Base-by-base conservation (phyloP, 2,888 invertebrate species). In the Eurytoma adleriae region DNA sequence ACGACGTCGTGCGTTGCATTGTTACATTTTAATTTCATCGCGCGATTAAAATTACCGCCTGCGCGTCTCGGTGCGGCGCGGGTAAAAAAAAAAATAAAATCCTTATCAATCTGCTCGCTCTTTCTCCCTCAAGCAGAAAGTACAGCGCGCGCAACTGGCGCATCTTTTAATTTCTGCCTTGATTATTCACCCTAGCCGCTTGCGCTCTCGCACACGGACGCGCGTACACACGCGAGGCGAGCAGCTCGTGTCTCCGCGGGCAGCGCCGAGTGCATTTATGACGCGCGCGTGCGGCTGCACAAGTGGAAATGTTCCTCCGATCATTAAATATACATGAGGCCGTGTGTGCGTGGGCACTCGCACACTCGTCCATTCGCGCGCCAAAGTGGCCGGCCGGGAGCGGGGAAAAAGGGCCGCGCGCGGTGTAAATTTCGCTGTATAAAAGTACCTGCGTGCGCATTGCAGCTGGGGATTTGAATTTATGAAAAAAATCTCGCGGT, bases 241-340 rank as follows among this genome's bases (percentile, higher is more conserved):
- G 24, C 24, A 1, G 40, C 40, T 40, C 40, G 40, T 40, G 40
- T 40, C 40, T 7, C 40, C 52, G 48, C 18, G 59, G 30, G 50
- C 18, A 66, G 73, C 50, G 62, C 14, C n/a, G 30, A 14, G 72
- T 77, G 78, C 81, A 75, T 78, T 78, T 81, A 78, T 74, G 67
- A 62, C 74, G 61, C 74, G 77, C 27, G 71, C 64, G 50, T 40
- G 40, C 68, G 27, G 72, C 75, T 82, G 79, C 59, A 85, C 74
- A 78, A 66, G 81, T 84, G 80, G 69, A 79, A 77, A 79, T 57
- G 73, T 72, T 81, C 27, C 66, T 84, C 75, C 78, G 76, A 82
- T 84, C 85, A 81, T 86, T 85, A 86, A 86, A 86, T 86, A 86
- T 85, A 86, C 86, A 86, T 86, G 86, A 86, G 86, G 83, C 7